Base-by-base conservation (phyloP, 1,140 invertebrate genomes). In the Cataglyphis hispanica region DNA sequence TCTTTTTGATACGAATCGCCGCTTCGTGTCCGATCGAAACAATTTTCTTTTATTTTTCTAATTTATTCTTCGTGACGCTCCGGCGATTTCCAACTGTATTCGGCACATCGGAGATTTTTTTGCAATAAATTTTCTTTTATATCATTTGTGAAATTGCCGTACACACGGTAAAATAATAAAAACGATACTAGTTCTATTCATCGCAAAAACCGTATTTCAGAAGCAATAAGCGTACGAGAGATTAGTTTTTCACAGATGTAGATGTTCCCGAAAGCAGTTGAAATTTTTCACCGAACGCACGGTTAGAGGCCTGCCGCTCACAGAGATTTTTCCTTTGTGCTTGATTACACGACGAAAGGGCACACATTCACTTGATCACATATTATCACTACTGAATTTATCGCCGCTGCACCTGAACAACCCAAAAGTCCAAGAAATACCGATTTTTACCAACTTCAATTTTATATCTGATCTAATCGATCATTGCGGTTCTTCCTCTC, bases 291-390 rank as follows among this genome's bases (percentile, higher is more conserved):
- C 85, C 89, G 86, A 85, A 83, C 27, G 22, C 58, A 70, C 50
- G 34, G 16, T 34, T 67, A 46, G 77, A 70, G 85, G 85, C 85
- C 88, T 87, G 85, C 64, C 66, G 70, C 37, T 87, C 74, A 85
- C 75, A 90, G 77, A 63, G 87, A 88, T 87, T 84, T 56, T 67
- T 63, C 31, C 86, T 92, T 93, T 93, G 89, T 93, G 92, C 92
- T 92, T 87, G 63, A 64, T 91, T 89, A 87, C 78, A 89, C 86
- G 90, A 90, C 83, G 75, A 93, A 91, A 92, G 92, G 91, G 87
- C 46, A 16, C 93, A 92, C 91, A 91, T 92, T 91, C 80, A 87
- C 87, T 88, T 91, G 90, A 92, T 94, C 93, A 91, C 92, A 89
- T 90, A 84, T 87, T 81, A 63, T 72, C 69, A 83, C 70, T 88